Evolutionary conservation across 2,113 vertebrate genomes (phyloP).

Genomic region (Genyomyrus donnyi): DNA sequence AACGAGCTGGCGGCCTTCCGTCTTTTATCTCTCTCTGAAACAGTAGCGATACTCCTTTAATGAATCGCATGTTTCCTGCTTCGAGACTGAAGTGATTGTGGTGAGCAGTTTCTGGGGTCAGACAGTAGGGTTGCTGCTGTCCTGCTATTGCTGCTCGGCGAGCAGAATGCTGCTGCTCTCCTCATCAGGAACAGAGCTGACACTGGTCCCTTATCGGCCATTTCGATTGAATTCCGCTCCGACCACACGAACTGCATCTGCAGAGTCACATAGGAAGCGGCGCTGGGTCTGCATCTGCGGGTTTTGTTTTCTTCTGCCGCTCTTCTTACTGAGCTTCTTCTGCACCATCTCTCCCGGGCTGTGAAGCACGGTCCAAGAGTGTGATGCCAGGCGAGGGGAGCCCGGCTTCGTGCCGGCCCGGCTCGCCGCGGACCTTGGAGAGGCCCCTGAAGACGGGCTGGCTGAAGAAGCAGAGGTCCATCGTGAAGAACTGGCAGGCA

Average conservation of each 20-base stretch:
- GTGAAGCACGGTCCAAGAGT: conserved; percentile 76
- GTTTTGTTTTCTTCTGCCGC: background rate
- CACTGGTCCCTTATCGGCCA: background rate
- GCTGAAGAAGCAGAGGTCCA: conserved; percentile 87
- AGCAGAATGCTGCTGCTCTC: too few relatives aligned
- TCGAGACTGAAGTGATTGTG: background rate
- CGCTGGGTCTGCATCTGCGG: background rate
- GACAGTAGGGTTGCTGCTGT: conserved; percentile 38
- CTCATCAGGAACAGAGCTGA: background rate
- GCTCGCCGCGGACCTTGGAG: conserved; percentile 58
- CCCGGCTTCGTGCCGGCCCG: conserved; percentile 22
- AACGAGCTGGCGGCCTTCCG: background rate
- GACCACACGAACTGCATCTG: background rate
- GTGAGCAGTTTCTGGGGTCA: conserved; percentile 39
- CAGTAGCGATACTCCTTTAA: background rate
- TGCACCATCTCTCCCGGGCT: background rate
- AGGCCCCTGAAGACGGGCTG: conserved; percentile 82
- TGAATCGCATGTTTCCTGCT: background rate
- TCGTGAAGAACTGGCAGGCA: conserved; percentile 93
- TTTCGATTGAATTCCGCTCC: background rate
- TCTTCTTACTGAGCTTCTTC: background rate
- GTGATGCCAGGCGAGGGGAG: conserved; percentile 69
- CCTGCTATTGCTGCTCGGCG: background rate
- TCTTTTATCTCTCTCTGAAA: background rate
- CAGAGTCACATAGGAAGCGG: background rate